phyloP scores from a whole-genome alignment of 1,140 invertebrate species.

The Eupeodes corollae region DNA sequence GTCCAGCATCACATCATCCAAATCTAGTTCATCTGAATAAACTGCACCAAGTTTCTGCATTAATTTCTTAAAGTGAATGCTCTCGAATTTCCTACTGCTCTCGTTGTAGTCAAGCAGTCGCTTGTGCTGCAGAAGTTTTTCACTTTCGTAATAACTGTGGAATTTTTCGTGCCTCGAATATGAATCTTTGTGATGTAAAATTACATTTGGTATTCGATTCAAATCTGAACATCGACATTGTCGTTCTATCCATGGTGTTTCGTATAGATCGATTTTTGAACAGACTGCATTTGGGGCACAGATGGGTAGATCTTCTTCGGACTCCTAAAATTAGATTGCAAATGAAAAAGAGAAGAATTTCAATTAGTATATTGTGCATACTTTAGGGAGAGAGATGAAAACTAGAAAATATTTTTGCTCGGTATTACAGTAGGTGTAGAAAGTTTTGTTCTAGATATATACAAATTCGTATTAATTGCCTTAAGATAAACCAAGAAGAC shows the following conservation, averaged over 20 bases:
- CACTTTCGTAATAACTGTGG: slow-evolving; percentile 25
- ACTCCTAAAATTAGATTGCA: slow-evolving; percentile 52
- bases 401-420: no score
- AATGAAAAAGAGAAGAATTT: neutral
- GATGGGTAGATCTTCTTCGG: slow-evolving; percentile 68
- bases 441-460: no score
- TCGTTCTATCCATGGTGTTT: slow-evolving; percentile 73
- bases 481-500: no score
- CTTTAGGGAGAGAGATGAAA: no score
- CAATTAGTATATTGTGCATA: neutral
- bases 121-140: slow-evolving; percentile 29
- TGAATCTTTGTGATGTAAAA: slow-evolving; percentile 21
- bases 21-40: slow-evolving; percentile 27
- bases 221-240: slow-evolving; percentile 66
- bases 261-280: slow-evolving; percentile 80
- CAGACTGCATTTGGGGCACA: slow-evolving; percentile 71
- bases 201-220: slow-evolving; percentile 29
- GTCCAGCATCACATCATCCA: slow-evolving; percentile 4
- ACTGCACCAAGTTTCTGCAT: slow-evolving; percentile 34
- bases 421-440: no score
- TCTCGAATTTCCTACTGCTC: slow-evolving; percentile 28
- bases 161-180: slow-evolving; percentile 15
- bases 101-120: slow-evolving; percentile 20
- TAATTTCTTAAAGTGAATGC: slow-evolving; percentile 27
- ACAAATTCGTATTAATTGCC: no score